These are phyloP conservation scores for Mus musculus DNA, from an alignment of 2,113 vertebrate species.

Conservation along the genomic window DNA sequence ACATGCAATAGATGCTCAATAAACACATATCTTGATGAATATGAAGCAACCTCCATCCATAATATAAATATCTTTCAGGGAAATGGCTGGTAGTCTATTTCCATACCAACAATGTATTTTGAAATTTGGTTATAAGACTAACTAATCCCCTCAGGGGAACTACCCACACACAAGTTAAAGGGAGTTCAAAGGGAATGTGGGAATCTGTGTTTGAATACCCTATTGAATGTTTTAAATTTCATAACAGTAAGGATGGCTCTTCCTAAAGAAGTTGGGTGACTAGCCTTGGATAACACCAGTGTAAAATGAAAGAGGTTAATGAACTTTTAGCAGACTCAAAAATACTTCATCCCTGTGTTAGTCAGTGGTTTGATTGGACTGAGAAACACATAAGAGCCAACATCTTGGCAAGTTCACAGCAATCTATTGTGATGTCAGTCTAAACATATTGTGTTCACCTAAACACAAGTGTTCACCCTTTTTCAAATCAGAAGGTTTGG, in stretches of 20 bases:
- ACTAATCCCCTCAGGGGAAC: too few relatives aligned
- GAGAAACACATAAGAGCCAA: not conserved
- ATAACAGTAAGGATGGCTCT: not conserved
- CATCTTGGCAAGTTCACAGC: not conserved
- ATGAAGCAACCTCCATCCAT: not conserved
- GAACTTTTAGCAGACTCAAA: not conserved
- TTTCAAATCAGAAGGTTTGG: not conserved
- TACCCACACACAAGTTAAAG: not conserved
- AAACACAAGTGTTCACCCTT: not conserved
- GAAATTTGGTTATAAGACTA: not conserved
- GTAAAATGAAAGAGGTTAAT: not conserved
- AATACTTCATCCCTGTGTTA: not conserved
- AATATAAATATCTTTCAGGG: not conserved
- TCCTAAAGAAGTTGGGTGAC: not conserved
- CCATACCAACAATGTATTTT: not conserved
- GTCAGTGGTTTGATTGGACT: not conserved
- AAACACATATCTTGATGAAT: not conserved
- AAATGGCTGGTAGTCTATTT: not conserved
- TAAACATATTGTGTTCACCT: not conserved
- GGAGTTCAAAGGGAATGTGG: not conserved
- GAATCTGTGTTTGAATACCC: not conserved
- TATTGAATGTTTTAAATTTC: not conserved
- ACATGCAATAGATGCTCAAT: not conserved
- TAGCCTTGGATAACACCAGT: not conserved
- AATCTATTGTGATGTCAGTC: not conserved